Evolutionary conservation across 2,888 invertebrate genomes (phyloP), one percentile per base, ranked within the genome.

Genomic region (Cataglyphis livida): DNA sequence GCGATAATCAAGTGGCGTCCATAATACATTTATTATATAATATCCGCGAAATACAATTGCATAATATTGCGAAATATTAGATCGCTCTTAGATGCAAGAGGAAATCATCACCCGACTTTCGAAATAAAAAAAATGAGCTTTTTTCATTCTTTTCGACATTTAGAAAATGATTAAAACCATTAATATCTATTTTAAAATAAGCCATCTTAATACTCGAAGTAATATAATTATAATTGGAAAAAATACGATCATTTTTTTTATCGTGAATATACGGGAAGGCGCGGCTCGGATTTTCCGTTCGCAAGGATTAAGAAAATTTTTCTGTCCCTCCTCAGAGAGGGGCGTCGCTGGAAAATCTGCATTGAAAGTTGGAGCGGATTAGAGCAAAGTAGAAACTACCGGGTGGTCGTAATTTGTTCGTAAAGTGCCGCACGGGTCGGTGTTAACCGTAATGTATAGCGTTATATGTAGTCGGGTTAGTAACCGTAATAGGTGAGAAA

Each of bases 341-440:
- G 78, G 44, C 57, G 48, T 71, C 59, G 78, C 41, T 32, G 35
- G 71, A 81, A 83, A 84, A 71, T 66, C 73, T 68, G 65, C 81
- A 71, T 54, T 78, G 81, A 57, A 83, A 66, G 73, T 66, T 81
- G 65, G 83, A 59, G 82, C 66, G 83, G 83, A 84, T 84, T 84
- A 84, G 82, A 66, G 73, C 51, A 74, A 82, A 74, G 82, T 54
- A 82, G 81, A 84, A 84, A 73, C 73, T 81, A 82, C 83, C 73
- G 82, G 83, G 44, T 57, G 74, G 73, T 82, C 83, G 82, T 84
- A 84, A 84, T 84, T 84, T 82, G 83, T 74, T 66, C 71, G 65
- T 68, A 82, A 84, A 84, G 83, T 84, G 82, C 64, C 83, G 83
- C 65, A 44, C 74, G 32, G 73, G 38, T 59, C 59, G 74, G 73